A percentile compares a stretch with the other conserved stretches of the same genome.
Conservation (phyloP, 1,140 invertebrate genomes). For the Heterodera carotae region DNA sequence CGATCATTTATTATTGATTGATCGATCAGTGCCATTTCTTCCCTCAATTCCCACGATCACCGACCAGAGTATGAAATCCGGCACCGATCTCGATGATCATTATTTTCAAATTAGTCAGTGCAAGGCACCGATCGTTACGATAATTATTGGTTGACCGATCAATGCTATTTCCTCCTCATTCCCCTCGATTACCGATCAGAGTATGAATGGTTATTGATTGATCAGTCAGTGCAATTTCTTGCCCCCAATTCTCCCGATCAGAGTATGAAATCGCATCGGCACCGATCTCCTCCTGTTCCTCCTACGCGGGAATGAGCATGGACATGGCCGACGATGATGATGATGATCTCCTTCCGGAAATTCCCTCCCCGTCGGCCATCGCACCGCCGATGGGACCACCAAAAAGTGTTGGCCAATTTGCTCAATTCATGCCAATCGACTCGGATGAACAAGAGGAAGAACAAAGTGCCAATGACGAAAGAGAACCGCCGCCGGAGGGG, state of each 20-base stretch:
- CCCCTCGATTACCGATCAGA: too few relatives aligned
- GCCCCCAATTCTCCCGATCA: not conserved
- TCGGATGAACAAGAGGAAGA: conserved; percentile 27
- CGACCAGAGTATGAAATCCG: conserved; percentile 36
- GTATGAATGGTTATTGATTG: too few relatives aligned
- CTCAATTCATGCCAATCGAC: conserved; percentile 37
- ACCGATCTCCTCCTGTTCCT: conserved; percentile 8
- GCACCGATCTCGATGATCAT: not conserved
- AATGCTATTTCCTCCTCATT: too few relatives aligned
- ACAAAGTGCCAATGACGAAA: conserved; percentile 2
- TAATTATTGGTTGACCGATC: too few relatives aligned
- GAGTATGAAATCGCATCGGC: conserved; percentile 42
- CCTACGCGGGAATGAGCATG: conserved; percentile 18
- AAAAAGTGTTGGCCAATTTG: conserved; percentile 34
- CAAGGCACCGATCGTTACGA: not conserved
- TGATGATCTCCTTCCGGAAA: not conserved
- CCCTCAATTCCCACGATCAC: too few relatives aligned
- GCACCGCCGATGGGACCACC: not conserved
- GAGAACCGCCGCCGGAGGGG: not conserved
- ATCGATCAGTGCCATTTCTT: too few relatives aligned
- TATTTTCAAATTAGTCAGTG: too few relatives aligned
- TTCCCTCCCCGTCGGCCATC: not conserved
- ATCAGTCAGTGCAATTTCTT: too few relatives aligned
- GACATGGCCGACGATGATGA: not conserved
- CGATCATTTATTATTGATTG: too few relatives aligned